Evolutionary conservation across 2,888 invertebrate species (phyloP), one percentile per base, ranked within the genome.

Genomic region (Tinea pellionella): DNA sequence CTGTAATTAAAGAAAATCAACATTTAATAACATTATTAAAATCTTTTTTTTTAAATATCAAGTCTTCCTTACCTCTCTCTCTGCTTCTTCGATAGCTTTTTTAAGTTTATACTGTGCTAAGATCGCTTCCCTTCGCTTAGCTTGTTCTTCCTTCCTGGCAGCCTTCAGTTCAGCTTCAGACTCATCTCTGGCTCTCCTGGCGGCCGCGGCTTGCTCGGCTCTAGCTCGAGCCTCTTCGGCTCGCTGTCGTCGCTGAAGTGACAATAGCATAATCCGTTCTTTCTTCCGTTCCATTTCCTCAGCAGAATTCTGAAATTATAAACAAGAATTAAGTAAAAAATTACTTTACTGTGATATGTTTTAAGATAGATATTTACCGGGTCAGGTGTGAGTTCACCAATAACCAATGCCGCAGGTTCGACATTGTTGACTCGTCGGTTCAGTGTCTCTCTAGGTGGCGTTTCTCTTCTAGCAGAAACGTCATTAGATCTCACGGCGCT

Each of bases 231-330:
- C 91, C 78, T 94, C 95, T 77, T 98, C 98, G 68, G 95, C 96
- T 65, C 96, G 94, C 75, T 96, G 96, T 67, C 95, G 92, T 70
- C 98, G 90, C 78, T 96, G 96, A 68, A 96, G 85, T 11, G 97
- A 97, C 71, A 95, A 88, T 77, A 96, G 82, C 91, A 97, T 93
- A 63, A 98, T 95, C 67, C 93, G 92, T 77, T 97, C 96, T 74
- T 97, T 97, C 75, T 94, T 97, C 63, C 92, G 92, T 78, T 96
- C 96, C 94, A 97, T 96, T 81, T 97, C 96, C 67, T 96, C 94
- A 61, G 95, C 91, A 7, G 93, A 91, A 71, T 92, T 93, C 96
- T 96, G 75, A 61, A 29, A 18, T 47, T 47, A 15, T 24, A 24
- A 24, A 42, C 12, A n/a, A 42, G 12, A 2, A 42, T 42, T 4